phyloP scores from a whole-genome alignment of 37 sponge, comb jelly and placozoan species.

The Hormiphora californensis region DNA sequence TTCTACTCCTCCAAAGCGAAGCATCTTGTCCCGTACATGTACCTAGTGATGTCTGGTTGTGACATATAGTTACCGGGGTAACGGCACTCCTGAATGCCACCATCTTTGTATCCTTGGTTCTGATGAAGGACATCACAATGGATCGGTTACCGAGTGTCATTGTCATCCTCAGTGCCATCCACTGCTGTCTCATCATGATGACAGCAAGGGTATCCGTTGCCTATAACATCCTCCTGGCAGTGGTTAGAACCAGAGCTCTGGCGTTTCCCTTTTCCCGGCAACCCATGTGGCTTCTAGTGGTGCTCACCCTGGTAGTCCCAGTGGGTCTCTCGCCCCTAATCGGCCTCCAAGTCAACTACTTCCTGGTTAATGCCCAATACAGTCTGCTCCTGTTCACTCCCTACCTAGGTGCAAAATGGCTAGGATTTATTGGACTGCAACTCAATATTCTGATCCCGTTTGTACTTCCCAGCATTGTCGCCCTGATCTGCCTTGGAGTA shows the following conservation, averaged over 20 bases:
- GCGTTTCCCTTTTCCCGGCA: slow-evolving; percentile 21
- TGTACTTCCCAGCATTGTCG: not conserved
- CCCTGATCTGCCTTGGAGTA: not conserved
- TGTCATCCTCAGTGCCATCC: not conserved
- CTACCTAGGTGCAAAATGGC: slow-evolving; percentile 1
- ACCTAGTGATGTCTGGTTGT: slow-evolving; percentile 12
- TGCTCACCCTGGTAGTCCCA: not conserved
- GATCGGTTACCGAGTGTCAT: not conserved
- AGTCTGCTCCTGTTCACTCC: not conserved
- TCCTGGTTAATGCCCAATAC: not conserved
- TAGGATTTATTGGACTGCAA: slow-evolving; percentile 6
- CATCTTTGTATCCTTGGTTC: not conserved
- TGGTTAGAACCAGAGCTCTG: slow-evolving; percentile 7
- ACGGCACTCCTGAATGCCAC: not conserved
- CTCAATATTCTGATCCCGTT: not conserved
- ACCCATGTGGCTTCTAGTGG: not conserved
- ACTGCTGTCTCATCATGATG: not conserved
- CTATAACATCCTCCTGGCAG: not conserved
- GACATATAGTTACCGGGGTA: not conserved
- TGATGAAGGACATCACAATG: not conserved
- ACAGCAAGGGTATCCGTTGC: slow-evolving; percentile 25
- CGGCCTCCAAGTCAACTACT: not conserved
- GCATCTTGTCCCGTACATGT: slow-evolving; percentile 42
- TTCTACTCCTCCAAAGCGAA: slow-evolving; percentile 2
- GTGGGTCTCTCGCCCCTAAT: not conserved